Base-by-base conservation (phyloP, 92 coral and sea anemone species). In the Ricordea florida region DNA sequence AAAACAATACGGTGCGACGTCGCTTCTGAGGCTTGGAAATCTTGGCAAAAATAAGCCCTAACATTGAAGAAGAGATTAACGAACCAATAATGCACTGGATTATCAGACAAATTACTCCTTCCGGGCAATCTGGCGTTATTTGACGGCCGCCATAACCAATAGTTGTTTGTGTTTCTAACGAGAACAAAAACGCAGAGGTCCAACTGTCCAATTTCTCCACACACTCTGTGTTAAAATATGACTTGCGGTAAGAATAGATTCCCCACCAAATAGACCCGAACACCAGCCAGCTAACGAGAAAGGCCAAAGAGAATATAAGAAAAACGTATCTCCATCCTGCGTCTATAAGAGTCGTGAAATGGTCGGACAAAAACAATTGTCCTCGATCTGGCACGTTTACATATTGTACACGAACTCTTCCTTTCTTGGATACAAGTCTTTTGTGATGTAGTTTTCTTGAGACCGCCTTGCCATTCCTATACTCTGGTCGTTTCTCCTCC, bases 201-300 rank as follows among this genome's bases (percentile, higher is more conserved):
- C 91, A 94, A 23, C 89, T 80, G 37, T 75, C 52, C 24, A 94
- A 91, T 62, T 91, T 94, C 50, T 94, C 98, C 50, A 94, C 72
- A 28, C 98, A 94, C 18, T 35, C 25, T 5, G 74, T 69, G 27
- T 63, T 21, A 32, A 53, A 61, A 49, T 78, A 75, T 31, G 79
- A 68, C 16, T 15, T 18, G 25, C 99, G 85, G 18, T 81, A 89
- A 29, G 49, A 26, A 51, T 90, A 87, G 18, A 96, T 84, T 37
- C 93, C 97, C 89, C 97, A 89, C 99, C 99, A 96, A 7, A 96
- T 72, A 5, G 91, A 50, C 2, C 96, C 99, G 64, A 96, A 96
- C 18, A 87, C 49, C 2, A 96, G 35, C 99, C 99, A 96, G 40
- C 97, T 85, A 3, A 80, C 76, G 9, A 96, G 77, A 57, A 85